These are phyloP conservation scores for Vimba vimba DNA, from an alignment of 2,113 vertebrate species.

Conservation along the genomic window DNA sequence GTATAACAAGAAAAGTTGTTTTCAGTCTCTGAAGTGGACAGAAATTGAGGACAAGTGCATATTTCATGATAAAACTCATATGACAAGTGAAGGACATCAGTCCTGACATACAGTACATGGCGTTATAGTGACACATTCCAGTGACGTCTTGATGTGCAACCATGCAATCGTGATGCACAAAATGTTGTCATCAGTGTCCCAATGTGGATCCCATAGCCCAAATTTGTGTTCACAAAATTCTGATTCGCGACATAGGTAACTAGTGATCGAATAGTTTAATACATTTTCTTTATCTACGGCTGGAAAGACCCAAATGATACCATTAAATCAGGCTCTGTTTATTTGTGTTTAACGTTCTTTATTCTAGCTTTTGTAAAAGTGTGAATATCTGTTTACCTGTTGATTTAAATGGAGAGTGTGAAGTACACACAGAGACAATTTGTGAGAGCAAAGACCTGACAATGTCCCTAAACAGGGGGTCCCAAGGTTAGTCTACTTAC, in stretches of 20 bases:
- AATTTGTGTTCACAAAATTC: background rate
- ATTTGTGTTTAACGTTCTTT: background rate
- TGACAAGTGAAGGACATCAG: background rate
- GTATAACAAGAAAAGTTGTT: background rate
- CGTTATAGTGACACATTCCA: background rate
- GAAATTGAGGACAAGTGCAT: background rate
- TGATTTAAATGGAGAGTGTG: constrained; percentile 16
- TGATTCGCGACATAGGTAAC: background rate
- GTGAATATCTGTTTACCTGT: constrained; percentile 18
- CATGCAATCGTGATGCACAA: background rate
- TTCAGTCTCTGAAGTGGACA: background rate
- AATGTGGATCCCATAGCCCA: background rate
- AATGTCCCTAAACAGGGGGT: constrained; percentile 40
- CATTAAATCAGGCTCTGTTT: background rate
- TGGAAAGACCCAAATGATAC: background rate
- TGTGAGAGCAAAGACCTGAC: constrained; percentile 34
- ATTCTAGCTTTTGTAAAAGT: background rate
- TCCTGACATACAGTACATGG: background rate
- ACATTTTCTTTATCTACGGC: background rate
- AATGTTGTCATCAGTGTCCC: background rate
- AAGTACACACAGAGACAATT: constrained; percentile 22
- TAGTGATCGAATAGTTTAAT: background rate
- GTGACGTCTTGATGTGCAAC: background rate
- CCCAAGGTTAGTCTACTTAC: constrained; percentile 43
- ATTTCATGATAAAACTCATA: background rate